Percentiles rank a stretch among this genome's conserved stretches.
These are phyloP conservation scores for Mobula hypostoma DNA, from an alignment of 2,113 vertebrate genomes.

Conservation along the genomic window DNA sequence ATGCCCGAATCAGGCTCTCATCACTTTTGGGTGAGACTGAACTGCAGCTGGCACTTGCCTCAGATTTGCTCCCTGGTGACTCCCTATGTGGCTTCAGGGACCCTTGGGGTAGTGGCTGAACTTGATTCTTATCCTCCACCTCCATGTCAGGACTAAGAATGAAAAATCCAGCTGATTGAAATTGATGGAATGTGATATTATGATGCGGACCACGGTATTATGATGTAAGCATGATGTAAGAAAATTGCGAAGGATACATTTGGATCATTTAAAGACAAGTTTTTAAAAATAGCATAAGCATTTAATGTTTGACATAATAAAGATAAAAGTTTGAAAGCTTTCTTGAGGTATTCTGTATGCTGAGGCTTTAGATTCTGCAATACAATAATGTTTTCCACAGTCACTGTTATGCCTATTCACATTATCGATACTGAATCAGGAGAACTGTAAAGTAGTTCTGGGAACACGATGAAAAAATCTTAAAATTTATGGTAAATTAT, in stretches of 20 bases:
- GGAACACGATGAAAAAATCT: not conserved
- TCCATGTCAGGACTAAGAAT: conserved; percentile 6
- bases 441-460: too few species aligned
- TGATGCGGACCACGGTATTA: not conserved
- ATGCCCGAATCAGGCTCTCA: not conserved
- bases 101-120: not conserved
- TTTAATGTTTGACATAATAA: not conserved
- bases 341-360: not conserved
- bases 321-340: not conserved
- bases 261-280: not conserved
- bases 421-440: not conserved
- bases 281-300: not conserved
- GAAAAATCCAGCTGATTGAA: not conserved
- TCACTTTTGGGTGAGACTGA: not conserved
- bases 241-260: not conserved
- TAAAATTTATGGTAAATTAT: not conserved
- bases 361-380: not conserved
- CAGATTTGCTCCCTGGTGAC: not conserved
- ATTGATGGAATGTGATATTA: not conserved
- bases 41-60: not conserved
- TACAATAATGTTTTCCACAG: not conserved
- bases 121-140: conserved; percentile 31
- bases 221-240: conserved; percentile 30
- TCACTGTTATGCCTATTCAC: not conserved
- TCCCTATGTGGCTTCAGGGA: not conserved